phyloP scores from a whole-genome alignment of 2,888 invertebrate species.

The Caenorhabditis doughertyi region DNA sequence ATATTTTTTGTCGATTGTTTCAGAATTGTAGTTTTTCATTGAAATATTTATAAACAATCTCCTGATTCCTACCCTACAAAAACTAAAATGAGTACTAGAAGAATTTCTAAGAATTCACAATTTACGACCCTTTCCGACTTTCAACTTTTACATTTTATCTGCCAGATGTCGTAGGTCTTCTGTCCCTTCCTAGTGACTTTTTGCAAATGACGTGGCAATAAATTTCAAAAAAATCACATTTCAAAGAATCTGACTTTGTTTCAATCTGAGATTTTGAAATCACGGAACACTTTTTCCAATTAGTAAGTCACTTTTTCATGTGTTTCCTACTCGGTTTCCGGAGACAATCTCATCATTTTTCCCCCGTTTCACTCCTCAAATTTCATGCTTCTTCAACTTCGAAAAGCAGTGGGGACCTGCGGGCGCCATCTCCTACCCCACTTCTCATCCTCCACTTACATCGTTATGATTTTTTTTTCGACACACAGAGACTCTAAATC shows the following conservation, averaged over 20 bases:
- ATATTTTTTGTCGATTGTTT: slow-evolving; percentile 37
- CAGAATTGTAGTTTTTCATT: neutral
- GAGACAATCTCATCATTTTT: slow-evolving; percentile 38
- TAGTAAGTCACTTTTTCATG: slow-evolving; percentile 13
- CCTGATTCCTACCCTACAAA: neutral
- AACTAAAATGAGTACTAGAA: neutral
- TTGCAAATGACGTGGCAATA: slow-evolving; percentile 18
- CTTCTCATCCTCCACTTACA: slow-evolving; percentile 53
- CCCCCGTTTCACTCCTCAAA: slow-evolving; percentile 34
- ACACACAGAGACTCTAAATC: slow-evolving; percentile 35
- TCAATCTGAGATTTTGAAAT: neutral
- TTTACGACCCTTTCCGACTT: slow-evolving; percentile 34
- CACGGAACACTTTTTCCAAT: slow-evolving; percentile 3
- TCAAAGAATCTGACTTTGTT: neutral
- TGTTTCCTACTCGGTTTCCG: slow-evolving; percentile 9
- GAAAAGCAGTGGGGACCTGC: slow-evolving; percentile 15
- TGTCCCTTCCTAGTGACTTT: slow-evolving; percentile 18
- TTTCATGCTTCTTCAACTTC: slow-evolving; percentile 49
- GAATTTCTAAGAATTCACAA: slow-evolving; percentile 1
- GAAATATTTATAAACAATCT: neutral
- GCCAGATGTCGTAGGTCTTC: slow-evolving; percentile 43
- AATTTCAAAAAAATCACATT: slow-evolving; percentile 5
- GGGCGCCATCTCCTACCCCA: slow-evolving; percentile 26
- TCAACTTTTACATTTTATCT: slow-evolving; percentile 49
- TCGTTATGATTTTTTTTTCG: slow-evolving; percentile 62